Evolutionary conservation across 2,113 vertebrate genomes (phyloP).

Genomic region (Neofelis nebulosa): DNA sequence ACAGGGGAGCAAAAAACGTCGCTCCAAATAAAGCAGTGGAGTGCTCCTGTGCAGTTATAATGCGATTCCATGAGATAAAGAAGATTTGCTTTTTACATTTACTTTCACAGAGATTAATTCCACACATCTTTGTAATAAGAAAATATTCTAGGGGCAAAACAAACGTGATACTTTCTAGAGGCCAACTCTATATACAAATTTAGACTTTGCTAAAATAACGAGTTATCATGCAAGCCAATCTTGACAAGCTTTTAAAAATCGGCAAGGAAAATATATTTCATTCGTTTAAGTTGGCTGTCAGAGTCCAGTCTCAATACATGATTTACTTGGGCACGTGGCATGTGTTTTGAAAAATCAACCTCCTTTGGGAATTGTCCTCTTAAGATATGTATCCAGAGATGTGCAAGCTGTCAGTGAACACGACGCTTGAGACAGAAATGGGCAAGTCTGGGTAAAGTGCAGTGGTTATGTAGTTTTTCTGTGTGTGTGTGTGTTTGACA

Average conservation of each 20-base stretch:
- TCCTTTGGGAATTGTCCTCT: not conserved
- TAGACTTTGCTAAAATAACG: slow-evolving; percentile 39
- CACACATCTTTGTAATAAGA: slow-evolving; percentile 27
- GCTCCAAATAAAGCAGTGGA: slow-evolving; percentile 14
- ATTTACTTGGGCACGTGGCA: not conserved
- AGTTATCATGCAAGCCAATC: not conserved
- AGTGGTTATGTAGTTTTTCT: not conserved
- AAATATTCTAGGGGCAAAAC: not conserved
- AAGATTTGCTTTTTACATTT: not conserved
- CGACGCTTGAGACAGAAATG: slow-evolving; percentile 4
- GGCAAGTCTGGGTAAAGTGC: not conserved
- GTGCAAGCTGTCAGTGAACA: slow-evolving; percentile 54
- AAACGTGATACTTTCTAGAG: slow-evolving; percentile 3
- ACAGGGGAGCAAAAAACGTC: not conserved
- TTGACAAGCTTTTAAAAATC: not conserved
- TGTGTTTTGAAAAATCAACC: slow-evolving; percentile 55
- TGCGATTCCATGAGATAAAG: not conserved
- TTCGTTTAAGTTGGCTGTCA: not conserved
- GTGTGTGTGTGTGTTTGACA: not conserved
- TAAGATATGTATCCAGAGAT: slow-evolving; percentile 57
- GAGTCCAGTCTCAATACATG: not conserved
- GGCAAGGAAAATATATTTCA: slow-evolving; percentile 32
- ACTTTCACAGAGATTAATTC: not conserved
- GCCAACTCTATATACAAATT: not conserved
- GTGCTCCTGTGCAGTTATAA: not conserved